Conservation (phyloP, 2,888 invertebrate species). For the Lasioglossum morio region DNA sequence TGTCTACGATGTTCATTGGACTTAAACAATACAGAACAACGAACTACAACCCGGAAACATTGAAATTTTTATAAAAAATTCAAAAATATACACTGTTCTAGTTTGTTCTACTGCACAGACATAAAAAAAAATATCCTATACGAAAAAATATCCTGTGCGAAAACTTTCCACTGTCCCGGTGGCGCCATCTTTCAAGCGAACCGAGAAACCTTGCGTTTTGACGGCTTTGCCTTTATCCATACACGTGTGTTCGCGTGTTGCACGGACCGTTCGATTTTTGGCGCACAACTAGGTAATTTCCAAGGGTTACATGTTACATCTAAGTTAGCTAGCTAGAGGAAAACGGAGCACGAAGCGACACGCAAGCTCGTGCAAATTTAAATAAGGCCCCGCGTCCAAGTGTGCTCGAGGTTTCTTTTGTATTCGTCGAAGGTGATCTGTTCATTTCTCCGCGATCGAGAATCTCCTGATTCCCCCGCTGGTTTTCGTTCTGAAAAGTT, state of each 20-base stretch:
- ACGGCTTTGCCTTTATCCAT: slow-evolving; percentile 63
- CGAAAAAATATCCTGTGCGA: too few species aligned
- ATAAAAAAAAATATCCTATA: too few species aligned
- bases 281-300: slow-evolving; percentile 78
- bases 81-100: not conserved
- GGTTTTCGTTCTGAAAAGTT: not conserved
- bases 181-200: slow-evolving; percentile 27
- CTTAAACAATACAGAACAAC: not conserved
- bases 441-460: slow-evolving; percentile 17
- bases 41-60: not conserved
- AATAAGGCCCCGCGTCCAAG: not conserved
- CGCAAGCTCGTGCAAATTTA: not conserved
- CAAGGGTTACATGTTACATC: slow-evolving; percentile 30
- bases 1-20: not conserved
- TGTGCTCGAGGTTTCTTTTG: slow-evolving; percentile 38
- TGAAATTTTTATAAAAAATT: not conserved
- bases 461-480: not conserved
- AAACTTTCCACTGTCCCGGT: not conserved
- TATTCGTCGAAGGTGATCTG: slow-evolving; percentile 23
- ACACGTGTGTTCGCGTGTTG: slow-evolving; percentile 71
- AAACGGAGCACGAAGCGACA: not conserved
- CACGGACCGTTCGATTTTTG: slow-evolving; percentile 75
- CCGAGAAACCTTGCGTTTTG: slow-evolving; percentile 26
- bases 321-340: not conserved
- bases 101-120: too few species aligned